Evolutionary conservation across 2,113 vertebrate genomes (phyloP), one percentile per base, ranked within the genome.

Genomic region (Macaca fascicularis): DNA sequence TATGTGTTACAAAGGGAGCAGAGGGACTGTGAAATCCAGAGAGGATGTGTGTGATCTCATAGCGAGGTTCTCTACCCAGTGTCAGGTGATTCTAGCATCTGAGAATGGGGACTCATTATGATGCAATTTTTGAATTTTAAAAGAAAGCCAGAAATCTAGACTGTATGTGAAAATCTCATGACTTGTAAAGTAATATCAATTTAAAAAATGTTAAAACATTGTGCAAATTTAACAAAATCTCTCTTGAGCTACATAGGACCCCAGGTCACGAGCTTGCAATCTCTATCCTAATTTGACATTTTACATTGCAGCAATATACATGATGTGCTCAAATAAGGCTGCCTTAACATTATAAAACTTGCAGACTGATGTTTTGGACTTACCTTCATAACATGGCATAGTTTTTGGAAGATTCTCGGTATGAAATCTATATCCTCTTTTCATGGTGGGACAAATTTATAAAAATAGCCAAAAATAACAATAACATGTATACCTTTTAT

Each of bases 351-450:
- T 59, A 27, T 40, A 79, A 87, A 43, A 55, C 38, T 52, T 95
- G 38, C 27, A 57, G 23, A 59, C 11, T 70, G 75, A 17, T 89
- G 19, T 76, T 81, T 83, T 64, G 40, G 61, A 82, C 27, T 95
- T 69, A 35, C 4, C n/a, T 78, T 30, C 25, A 72, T 35, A 80
- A 72, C 59, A 22, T 57, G 50, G 32, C 1, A n/a, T 6, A 61
- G 40, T 92, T 40, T 92, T 94, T 97, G 55, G 20, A 90, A 45
- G 76, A 90, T 92, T 89, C 52, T 88, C 38, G 88, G n/a, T 43
- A 50, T 79, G 38, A 93, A 83, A 75, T 52, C 30, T 32, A 78
- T 35, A 67, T 61, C 79, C 27, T 64, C 27, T 17, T 78, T 90
- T 89, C 74, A 72, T 43, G 23, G 23, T 64, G 67, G n/a, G 45